These are phyloP conservation scores for Perca flavescens DNA, from an alignment of 2,113 vertebrate species.

Conservation along the genomic window DNA sequence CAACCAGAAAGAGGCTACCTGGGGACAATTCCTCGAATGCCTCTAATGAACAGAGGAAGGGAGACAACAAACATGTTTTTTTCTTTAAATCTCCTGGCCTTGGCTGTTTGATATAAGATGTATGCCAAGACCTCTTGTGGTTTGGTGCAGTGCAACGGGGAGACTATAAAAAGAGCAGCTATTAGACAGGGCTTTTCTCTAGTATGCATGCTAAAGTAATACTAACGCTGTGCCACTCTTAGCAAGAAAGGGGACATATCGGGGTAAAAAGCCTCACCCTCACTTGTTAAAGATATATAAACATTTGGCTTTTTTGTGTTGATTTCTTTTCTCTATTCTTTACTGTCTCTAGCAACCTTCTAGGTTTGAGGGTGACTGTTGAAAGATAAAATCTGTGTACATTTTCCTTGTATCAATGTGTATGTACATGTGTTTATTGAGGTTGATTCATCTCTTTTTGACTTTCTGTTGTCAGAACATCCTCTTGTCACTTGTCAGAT, in stretches of 20 bases:
- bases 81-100: slow-evolving; percentile 75
- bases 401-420: not conserved
- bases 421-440: slow-evolving; percentile 5
- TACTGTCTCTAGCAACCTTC: not conserved
- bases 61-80: slow-evolving; percentile 76
- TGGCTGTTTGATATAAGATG: slow-evolving; percentile 76
- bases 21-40: slow-evolving; percentile 73
- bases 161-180: slow-evolving; percentile 64
- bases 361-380: not conserved
- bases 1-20: slow-evolving; percentile 67
- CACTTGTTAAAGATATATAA: slow-evolving; percentile 34
- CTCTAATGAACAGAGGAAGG: slow-evolving; percentile 76
- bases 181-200: slow-evolving; percentile 52
- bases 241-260: slow-evolving; percentile 63
- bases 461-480: slow-evolving; percentile 1
- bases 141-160: slow-evolving; percentile 59
- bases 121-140: slow-evolving; percentile 59
- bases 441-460: not conserved
- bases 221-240: slow-evolving; percentile 44
- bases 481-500: slow-evolving; percentile 9
- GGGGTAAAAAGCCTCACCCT: slow-evolving; percentile 23
- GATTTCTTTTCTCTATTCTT: not conserved
- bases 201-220: slow-evolving; percentile 46
- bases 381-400: not conserved
- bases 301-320: not conserved